Percentiles rank a stretch among this genome's conserved stretches.
Conservation (phyloP, 1,140 invertebrate species). For the Tetraneura akinire region DNA sequence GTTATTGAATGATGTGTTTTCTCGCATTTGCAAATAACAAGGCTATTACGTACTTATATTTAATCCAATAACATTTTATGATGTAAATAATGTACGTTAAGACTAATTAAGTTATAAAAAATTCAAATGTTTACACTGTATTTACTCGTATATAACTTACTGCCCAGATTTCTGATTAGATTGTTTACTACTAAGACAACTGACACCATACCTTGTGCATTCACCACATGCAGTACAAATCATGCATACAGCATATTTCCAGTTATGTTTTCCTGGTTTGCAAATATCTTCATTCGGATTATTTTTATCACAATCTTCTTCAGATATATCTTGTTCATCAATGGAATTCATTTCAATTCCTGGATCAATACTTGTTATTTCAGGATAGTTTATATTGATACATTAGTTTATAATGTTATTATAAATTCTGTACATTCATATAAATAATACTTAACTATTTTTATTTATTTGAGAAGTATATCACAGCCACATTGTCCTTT, state of each 20-base stretch:
- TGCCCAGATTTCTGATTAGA: slow-evolving; percentile 82
- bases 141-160: slow-evolving; percentile 69
- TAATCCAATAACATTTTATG: too few relatives aligned
- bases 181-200: slow-evolving; percentile 77
- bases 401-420: not conserved
- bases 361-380: slow-evolving; percentile 31
- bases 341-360: not conserved
- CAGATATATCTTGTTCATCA: not conserved
- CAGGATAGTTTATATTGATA: slow-evolving; percentile 30
- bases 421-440: slow-evolving; percentile 3
- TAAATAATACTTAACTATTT: slow-evolving; percentile 42
- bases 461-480: slow-evolving; percentile 39
- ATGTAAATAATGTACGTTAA: too few relatives aligned
- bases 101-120: too few relatives aligned
- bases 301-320: slow-evolving; percentile 12
- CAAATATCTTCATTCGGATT: slow-evolving; percentile 64
- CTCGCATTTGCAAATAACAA: too few relatives aligned
- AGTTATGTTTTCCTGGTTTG: slow-evolving; percentile 72
- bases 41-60: too few relatives aligned
- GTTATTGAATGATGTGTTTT: too few relatives aligned
- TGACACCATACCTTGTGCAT: slow-evolving; percentile 88
- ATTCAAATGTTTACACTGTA: not conserved
- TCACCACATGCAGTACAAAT: slow-evolving; percentile 89
- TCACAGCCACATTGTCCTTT: slow-evolving; percentile 96
- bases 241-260: slow-evolving; percentile 82